Evolutionary conservation across 92 coral and sea anemone genomes (phyloP), one percentile per base, ranked within the genome.

Genomic region (Diadumene lineata): DNA sequence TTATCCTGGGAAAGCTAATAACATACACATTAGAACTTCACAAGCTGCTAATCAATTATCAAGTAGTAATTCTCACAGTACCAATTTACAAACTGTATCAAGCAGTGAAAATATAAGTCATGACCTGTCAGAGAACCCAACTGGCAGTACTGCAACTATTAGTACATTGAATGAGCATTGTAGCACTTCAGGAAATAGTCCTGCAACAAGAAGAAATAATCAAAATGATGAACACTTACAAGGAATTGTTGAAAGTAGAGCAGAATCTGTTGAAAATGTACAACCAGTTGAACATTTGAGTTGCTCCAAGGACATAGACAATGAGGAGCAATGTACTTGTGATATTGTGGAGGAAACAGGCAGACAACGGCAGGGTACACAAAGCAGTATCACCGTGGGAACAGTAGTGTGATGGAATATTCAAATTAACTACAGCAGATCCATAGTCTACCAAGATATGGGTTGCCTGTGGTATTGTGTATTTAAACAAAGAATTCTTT

Each of bases 1-100:
- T 17, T 90, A 90, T 44, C 90, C 92, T 0, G 97, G 85, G 11
- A 74, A 30, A 26, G 1, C 31, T 0, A n/a, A 53, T 1, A 31
- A 38, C 7, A 19, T 64, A 56, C 30, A 44, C 22, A 15, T 16
- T 24, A 53, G 21, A 30, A 22, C 50, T 0, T 55, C 31, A 31
- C 67, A 56, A 16, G 66, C 55, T 23, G 34, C 11, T 1, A 34
- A 30, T 10, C 77, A 72, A 30, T 32, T 32, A 0, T 23, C 13
- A 22, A 34, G 7, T 25, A 23, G 56, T 21, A 0, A 56, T 32
- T 56, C 68, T 28, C 32, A 62, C 11, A 26, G 27, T 23, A 30
- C 38, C 29, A 28, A 62, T 62, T 62, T 19, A 30, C 68, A 62
- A 28, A 28, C 32, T 62, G 21, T 28, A 7, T 11, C 77, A 70